These are phyloP conservation scores for Entomobrya multifasciata DNA, from an alignment of 2,888 invertebrate genomes.

Conservation along the genomic window DNA sequence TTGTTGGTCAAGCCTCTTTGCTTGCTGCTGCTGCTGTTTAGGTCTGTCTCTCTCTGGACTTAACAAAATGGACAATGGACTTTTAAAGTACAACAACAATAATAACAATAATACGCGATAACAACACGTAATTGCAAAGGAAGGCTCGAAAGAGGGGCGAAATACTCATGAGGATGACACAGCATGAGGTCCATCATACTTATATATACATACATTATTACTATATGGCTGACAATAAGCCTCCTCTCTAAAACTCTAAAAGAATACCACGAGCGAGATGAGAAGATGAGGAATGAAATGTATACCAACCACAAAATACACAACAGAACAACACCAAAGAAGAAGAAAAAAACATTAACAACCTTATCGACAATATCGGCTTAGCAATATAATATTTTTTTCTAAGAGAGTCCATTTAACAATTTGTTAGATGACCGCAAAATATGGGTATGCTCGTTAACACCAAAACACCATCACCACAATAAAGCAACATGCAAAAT, in stretches of 20 bases:
- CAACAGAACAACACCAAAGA: constrained; percentile 5
- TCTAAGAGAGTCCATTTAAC: constrained; percentile 30
- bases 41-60: constrained; percentile 47
- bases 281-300: constrained; percentile 50
- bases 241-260: no score
- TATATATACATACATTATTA: not conserved
- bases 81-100: constrained; percentile 35
- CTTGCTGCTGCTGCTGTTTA: constrained; percentile 20
- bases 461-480: not conserved
- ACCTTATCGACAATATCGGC: constrained; percentile 18
- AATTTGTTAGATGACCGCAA: constrained; percentile 58
- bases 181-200: constrained; percentile 63
- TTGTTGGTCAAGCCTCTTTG: constrained; percentile 59
- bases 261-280: not conserved
- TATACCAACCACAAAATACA: constrained; percentile 58
- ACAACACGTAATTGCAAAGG: constrained; percentile 38
- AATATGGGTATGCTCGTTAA: constrained; percentile 51
- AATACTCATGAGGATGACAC: constrained; percentile 52
- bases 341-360: not conserved
- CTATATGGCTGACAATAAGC: constrained; percentile 41
- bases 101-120: not conserved
- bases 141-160: constrained; percentile 5
- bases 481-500: not conserved
- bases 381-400: not conserved
- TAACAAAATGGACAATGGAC: constrained; percentile 68